A percentile compares a stretch with the other conserved stretches of the same genome.
These are phyloP conservation scores for Shinisaurus crocodilurus DNA, from an alignment of 2,113 vertebrate species.

Conservation along the genomic window DNA sequence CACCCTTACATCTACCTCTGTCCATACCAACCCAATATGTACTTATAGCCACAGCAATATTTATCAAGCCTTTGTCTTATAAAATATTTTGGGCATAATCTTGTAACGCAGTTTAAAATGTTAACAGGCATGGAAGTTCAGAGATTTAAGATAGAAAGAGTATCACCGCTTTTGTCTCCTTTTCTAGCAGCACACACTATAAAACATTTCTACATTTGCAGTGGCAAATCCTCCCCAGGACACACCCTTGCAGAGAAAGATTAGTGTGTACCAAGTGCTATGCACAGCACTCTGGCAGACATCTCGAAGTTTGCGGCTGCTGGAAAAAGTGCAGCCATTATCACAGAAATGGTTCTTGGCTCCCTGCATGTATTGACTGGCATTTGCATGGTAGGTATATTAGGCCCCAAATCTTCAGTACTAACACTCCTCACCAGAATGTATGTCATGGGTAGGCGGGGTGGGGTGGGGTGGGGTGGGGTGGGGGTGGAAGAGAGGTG, in stretches of 20 bases:
- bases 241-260: neutral
- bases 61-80: neutral
- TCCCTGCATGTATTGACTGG: neutral
- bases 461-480: neutral
- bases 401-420: neutral
- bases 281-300: neutral
- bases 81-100: neutral
- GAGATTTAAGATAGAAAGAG: neutral
- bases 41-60: neutral
- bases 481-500: neutral
- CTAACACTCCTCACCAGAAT: conserved; percentile 13
- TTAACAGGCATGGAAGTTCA: neutral
- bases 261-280: neutral
- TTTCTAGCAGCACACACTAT: neutral
- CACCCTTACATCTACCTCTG: neutral
- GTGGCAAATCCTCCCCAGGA: neutral
- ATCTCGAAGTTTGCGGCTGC: neutral
- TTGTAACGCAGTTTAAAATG: neutral
- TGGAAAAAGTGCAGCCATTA: neutral
- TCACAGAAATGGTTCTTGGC: neutral
- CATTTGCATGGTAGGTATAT: neutral
- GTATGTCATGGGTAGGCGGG: neutral
- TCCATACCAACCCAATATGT: neutral
- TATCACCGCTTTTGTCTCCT: neutral
- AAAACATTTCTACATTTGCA: neutral